Conservation (phyloP, 2,888 invertebrate species). For the Conus canariensis region DNA sequence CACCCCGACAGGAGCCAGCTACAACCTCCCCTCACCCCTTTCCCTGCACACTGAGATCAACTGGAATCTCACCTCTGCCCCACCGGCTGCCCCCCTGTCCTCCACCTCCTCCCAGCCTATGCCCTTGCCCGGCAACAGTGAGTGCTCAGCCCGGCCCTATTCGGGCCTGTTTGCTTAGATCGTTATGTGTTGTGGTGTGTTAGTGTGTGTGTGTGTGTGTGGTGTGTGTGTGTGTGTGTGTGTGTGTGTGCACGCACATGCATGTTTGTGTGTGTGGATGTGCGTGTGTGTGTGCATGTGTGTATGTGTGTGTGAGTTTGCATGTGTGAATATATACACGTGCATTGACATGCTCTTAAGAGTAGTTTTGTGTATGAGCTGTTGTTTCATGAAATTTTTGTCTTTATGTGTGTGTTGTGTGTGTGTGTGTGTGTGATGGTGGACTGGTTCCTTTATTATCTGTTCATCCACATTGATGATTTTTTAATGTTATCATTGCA, state of each 20-base stretch:
- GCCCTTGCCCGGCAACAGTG: slow-evolving; percentile 5
- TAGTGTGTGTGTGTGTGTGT: not conserved
- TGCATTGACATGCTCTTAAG: too few species aligned
- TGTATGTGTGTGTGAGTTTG: too few species aligned
- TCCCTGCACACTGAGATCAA: slow-evolving; percentile 79
- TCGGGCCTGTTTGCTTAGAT: too few species aligned
- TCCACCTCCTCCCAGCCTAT: not conserved
- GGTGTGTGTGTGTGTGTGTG: not conserved
- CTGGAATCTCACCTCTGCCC: slow-evolving; percentile 54
- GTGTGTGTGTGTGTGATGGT: too few species aligned
- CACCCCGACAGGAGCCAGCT: slow-evolving; percentile 84
- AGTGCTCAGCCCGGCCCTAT: not conserved
- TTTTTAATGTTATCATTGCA: too few species aligned
- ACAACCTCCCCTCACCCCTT: slow-evolving; percentile 83
- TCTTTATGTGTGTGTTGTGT: too few species aligned
- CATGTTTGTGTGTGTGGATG: not conserved
- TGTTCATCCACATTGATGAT: too few species aligned
- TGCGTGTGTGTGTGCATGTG: not conserved
- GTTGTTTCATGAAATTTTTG: too few species aligned
- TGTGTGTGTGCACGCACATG: not conserved
- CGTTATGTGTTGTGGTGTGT: not conserved
- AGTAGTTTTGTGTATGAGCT: too few species aligned
- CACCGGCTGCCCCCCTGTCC: slow-evolving; percentile 28
- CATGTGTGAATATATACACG: too few species aligned
- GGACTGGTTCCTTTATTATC: too few species aligned